A percentile compares a stretch with the other conserved stretches of the same genome.
These are phyloP conservation scores for Ruditapes philippinarum DNA, from an alignment of 1,140 invertebrate species.

Conservation along the genomic window DNA sequence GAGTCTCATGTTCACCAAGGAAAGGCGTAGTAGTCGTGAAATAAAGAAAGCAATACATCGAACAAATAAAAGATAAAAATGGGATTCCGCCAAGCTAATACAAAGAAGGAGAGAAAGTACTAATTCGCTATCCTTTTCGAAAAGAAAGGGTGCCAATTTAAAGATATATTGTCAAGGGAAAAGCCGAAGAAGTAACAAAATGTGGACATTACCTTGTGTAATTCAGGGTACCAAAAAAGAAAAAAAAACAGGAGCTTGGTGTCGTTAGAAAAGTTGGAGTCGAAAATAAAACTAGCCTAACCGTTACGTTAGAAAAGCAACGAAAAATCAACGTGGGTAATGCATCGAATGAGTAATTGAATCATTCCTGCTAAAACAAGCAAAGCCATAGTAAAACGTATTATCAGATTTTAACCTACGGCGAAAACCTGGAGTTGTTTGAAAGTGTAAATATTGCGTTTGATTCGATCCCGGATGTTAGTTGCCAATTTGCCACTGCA, in stretches of 20 bases:
- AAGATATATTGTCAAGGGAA: constrained; percentile 13
- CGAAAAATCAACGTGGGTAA: not conserved
- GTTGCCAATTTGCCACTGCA: constrained; percentile 35
- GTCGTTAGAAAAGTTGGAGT: not conserved
- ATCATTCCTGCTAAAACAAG: not conserved
- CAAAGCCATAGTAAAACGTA: not conserved
- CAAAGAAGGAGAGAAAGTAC: constrained; percentile 9
- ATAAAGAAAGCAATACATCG: not conserved
- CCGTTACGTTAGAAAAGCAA: not conserved
- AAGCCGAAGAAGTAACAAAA: not conserved
- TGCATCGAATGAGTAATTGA: not conserved
- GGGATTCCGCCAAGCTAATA: not conserved
- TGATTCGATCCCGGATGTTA: constrained; percentile 1
- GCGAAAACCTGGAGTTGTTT: not conserved
- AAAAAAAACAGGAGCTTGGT: no score
- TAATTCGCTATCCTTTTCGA: constrained; percentile 10
- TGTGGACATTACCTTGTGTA: constrained; percentile 8
- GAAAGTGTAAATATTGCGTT: not conserved
- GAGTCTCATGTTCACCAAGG: not conserved
- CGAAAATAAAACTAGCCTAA: constrained; percentile 17
- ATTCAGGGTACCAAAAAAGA: constrained; percentile 22
- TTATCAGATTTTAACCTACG: not conserved
- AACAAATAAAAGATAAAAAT: not conserved
- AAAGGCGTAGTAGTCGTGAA: not conserved
- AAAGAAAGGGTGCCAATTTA: constrained; percentile 2